Evolutionary conservation across 2,113 vertebrate species (phyloP), one percentile per base, ranked within the genome.

Genomic region (Galemys pyrenaicus): DNA sequence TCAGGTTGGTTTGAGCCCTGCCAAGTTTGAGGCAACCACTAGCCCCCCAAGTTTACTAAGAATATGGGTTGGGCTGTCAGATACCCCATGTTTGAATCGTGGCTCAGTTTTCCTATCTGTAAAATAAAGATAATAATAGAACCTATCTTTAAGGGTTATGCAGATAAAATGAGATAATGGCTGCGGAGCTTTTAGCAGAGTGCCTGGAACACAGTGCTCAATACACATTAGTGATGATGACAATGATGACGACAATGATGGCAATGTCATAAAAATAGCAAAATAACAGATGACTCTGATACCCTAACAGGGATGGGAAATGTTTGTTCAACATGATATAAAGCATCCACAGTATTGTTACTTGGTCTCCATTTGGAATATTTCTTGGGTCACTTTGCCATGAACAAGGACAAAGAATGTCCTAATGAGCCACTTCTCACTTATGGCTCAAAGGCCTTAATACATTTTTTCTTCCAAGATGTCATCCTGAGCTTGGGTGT

Each of bases 81-180:
- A 65, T 41, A 44, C 37, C 3, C 2, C 51, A 15, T 28, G 26
- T 37, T 46, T 49, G 46, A 84, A 62, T 41, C 51, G 51, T 92
- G 94, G 91, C 84, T 96, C 56, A 9, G 71, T 92, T 87, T 87
- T 56, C 62, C 44, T 90, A 56, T 39, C 30, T 93, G 41, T 56
- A 73, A 87, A 85, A 35, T 32, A 77, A 75, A 65, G 93, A n/a
- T 79, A 94, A 95, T 81, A 94, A 96, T 93, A 97, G 95, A 90
- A 62, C 13, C 49, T 41, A 85, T 75, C 71, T 96, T 94, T 96
- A 4, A 74, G 67, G 35, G 54, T 24, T 67, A 60, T 8, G 46
- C 84, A 92, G 84, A 87, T 32, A 49, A 54, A 93, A 94, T 93
- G 90, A 96, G 90, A 73, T 95, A 74, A 96, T 95, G 92, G 95